Conservation (phyloP, 2,888 invertebrate genomes). For the Lithophane socia region DNA sequence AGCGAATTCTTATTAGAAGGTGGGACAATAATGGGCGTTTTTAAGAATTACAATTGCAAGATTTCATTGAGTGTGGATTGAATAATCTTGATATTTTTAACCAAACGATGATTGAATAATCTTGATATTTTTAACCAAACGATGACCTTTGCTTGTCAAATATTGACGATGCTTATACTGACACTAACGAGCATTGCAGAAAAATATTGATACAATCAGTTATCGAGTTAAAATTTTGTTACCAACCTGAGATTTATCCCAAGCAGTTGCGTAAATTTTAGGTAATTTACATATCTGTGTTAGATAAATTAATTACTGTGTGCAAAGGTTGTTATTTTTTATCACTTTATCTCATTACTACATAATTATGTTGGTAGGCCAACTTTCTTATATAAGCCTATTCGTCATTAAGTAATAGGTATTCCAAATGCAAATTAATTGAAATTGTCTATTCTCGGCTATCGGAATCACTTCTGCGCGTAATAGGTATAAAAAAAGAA, state of each 20-base stretch:
- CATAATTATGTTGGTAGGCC: neutral
- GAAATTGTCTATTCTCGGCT: too few species aligned
- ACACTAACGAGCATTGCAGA: constrained; percentile 16
- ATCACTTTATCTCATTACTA: constrained; percentile 15
- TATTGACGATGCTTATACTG: constrained; percentile 14
- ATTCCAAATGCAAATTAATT: too few species aligned
- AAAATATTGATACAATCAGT: constrained; percentile 27
- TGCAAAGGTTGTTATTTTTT: constrained; percentile 14
- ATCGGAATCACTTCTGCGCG: too few species aligned
- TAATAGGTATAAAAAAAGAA: too few species aligned
- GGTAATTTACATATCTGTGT: constrained; percentile 10
- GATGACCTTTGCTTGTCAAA: constrained; percentile 40
- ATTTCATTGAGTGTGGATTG: too few species aligned
- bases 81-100: neutral
- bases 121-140: neutral
- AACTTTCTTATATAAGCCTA: too few species aligned
- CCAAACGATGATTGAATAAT: constrained; percentile 9
- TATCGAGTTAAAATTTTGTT: constrained; percentile 7
- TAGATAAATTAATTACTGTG: constrained; percentile 22
- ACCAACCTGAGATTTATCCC: neutral
- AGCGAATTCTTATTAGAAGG: neutral
- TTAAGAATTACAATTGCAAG: neutral
- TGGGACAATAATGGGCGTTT: neutral
- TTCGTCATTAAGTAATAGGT: too few species aligned
- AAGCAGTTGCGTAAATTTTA: constrained; percentile 2